phyloP scores from a whole-genome alignment of 2,888 invertebrate species.

The Dryomyza anilis region DNA sequence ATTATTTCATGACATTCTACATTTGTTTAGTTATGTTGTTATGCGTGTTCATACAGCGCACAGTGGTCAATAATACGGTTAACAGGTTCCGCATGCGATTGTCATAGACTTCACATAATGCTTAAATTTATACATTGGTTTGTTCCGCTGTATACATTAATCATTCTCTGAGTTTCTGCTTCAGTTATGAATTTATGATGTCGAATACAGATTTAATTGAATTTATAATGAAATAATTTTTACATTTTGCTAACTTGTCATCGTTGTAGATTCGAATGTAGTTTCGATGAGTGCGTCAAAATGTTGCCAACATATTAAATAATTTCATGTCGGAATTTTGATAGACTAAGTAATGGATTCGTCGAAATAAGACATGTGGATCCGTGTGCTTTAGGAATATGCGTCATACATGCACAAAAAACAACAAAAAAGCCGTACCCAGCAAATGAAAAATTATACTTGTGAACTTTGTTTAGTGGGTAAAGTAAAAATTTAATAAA shows the following conservation, averaged over 20 bases:
- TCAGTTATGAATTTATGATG: conserved; percentile 34
- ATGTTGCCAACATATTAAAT: conserved; percentile 33
- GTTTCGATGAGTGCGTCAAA: conserved; percentile 4
- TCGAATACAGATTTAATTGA: conserved; percentile 35
- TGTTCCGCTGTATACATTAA: no score
- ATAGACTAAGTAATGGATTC: conserved; percentile 29
- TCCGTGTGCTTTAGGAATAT: no score
- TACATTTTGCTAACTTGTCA: conserved; percentile 33
- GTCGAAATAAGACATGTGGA: no score
- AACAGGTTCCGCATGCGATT: not conserved
- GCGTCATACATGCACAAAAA: no score
- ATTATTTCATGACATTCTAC: conserved; percentile 43
- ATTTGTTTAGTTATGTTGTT: conserved; percentile 38
- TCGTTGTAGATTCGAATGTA: conserved; percentile 28
- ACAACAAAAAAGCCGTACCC: no score
- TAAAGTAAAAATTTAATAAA: no score
- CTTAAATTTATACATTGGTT: not conserved
- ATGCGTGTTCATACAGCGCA: conserved; percentile 7
- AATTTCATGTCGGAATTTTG: conserved; percentile 35
- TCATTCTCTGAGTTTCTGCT: no score
- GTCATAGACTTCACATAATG: not conserved
- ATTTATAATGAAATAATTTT: conserved; percentile 36
- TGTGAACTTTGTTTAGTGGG: no score
- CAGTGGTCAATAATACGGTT: no score
- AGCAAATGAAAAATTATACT: no score